Conservation (phyloP, 1,140 invertebrate genomes). For the Diprion similis region DNA sequence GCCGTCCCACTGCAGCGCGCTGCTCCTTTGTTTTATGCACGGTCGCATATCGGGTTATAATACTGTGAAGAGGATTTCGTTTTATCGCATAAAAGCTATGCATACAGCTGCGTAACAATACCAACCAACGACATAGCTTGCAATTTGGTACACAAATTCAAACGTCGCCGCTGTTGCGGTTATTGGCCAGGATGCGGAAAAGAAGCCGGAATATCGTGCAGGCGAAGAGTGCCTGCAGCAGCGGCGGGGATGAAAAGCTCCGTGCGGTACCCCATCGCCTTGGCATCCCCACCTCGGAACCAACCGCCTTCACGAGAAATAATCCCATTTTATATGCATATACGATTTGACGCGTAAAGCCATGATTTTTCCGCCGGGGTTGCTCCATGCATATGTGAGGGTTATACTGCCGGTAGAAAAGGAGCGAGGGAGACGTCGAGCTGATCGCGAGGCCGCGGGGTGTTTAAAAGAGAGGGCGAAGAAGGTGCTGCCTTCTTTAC, state of each 20-base stretch:
- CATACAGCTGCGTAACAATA: too few species aligned
- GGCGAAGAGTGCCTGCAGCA: too few species aligned
- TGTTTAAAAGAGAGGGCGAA: conserved; percentile 15
- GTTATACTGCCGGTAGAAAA: background rate
- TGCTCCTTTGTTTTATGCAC: conserved; percentile 27
- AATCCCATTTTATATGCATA: conserved; percentile 57
- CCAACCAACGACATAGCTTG: too few species aligned
- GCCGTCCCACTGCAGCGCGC: conserved; percentile 34
- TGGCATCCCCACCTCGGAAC: background rate
- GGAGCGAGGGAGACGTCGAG: background rate
- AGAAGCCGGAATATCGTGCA: too few species aligned
- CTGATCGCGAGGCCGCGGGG: background rate
- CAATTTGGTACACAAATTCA: too few species aligned
- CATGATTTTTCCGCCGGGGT: conserved; percentile 47
- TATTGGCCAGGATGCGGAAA: too few species aligned
- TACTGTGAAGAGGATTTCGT: conserved; percentile 9
- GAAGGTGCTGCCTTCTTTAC: conserved; percentile 45
- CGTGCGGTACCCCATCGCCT: background rate
- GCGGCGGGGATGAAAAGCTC: background rate
- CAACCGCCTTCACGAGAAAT: conserved; percentile 37
- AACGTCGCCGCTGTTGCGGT: too few species aligned
- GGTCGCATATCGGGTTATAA: conserved; percentile 24
- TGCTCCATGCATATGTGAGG: conserved; percentile 1
- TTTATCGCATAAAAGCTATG: background rate
- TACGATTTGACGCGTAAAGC: conserved; percentile 55